Evolutionary conservation across 2,797 vertebrate genomes (phyloP).

Genomic region (Pipistrellus pipistrellus): DNA sequence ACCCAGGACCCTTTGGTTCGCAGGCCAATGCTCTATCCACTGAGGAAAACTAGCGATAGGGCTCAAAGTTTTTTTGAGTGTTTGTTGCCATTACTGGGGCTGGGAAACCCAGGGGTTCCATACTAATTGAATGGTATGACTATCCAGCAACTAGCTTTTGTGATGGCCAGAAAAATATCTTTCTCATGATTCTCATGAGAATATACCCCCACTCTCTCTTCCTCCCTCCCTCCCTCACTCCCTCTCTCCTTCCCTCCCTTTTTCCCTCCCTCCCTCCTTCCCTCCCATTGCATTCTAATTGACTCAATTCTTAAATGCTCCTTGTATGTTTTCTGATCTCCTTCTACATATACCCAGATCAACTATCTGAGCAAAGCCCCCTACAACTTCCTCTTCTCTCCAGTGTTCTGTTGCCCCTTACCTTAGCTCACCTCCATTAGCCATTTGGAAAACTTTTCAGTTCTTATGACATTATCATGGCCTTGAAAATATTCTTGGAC

Average conservation of each 20-base stretch:
- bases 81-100: neutral
- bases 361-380: neutral
- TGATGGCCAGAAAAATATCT: slow-evolving; percentile 2
- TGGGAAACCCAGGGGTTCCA: neutral
- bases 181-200: slow-evolving; percentile 24
- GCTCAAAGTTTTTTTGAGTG: neutral
- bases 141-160: neutral
- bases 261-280: neutral
- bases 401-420: neutral
- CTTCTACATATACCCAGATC: slow-evolving; percentile 1
- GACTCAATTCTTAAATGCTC: neutral
- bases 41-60: no score
- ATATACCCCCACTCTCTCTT: neutral
- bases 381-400: neutral
- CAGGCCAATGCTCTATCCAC: no score
- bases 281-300: slow-evolving; percentile 18
- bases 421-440: slow-evolving; percentile 1
- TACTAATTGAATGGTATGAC: neutral
- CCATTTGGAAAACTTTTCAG: slow-evolving; percentile 35
- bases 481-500: slow-evolving; percentile 27
- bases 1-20: no score
- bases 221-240: neutral
- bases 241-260: neutral
- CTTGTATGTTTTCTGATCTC: slow-evolving; percentile 26
- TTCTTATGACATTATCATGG: slow-evolving; percentile 4